Conservation (phyloP, 2,888 invertebrate genomes). For the Brachyptera putata region DNA sequence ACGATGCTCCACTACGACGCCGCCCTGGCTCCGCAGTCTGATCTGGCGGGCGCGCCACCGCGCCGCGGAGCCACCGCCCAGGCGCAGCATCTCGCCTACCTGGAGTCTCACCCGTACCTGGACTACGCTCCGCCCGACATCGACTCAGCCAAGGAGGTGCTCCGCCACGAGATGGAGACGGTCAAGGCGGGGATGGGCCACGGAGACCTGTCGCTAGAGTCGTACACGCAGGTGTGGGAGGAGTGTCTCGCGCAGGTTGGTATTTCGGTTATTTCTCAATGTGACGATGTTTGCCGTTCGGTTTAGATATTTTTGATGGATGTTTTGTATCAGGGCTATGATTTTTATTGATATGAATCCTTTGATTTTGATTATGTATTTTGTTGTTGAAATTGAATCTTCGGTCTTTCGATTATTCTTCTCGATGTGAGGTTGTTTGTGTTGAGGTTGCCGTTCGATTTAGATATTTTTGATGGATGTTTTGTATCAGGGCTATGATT, state of each 20-base stretch:
- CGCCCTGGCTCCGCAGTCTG: slow-evolving; percentile 64
- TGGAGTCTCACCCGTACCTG: slow-evolving; percentile 78
- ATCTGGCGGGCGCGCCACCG: slow-evolving; percentile 38
- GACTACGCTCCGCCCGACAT: not conserved
- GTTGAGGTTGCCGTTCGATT: too few species aligned
- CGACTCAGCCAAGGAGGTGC: slow-evolving; percentile 54
- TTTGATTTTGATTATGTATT: too few species aligned
- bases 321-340: too few species aligned
- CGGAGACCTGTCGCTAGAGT: slow-evolving; percentile 86
- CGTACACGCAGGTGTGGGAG: slow-evolving; percentile 94
- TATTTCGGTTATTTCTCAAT: too few species aligned
- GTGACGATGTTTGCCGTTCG: too few species aligned
- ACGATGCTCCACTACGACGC: slow-evolving; percentile 92
- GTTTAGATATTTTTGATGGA: too few species aligned
- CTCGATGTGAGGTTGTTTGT: too few species aligned
- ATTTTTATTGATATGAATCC: too few species aligned
- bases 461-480: too few species aligned
- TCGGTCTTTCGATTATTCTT: too few species aligned
- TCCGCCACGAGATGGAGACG: slow-evolving; percentile 80
- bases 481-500: too few species aligned
- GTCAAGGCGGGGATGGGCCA: slow-evolving; percentile 94
- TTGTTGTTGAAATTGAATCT: too few species aligned
- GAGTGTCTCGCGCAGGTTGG: slow-evolving; percentile 86
- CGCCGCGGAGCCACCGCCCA: slow-evolving; percentile 53
- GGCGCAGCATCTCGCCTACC: slow-evolving; percentile 70